Evolutionary conservation across 1,140 invertebrate genomes (phyloP).

Genomic region (Bursaphelenchus mucronatus): DNA sequence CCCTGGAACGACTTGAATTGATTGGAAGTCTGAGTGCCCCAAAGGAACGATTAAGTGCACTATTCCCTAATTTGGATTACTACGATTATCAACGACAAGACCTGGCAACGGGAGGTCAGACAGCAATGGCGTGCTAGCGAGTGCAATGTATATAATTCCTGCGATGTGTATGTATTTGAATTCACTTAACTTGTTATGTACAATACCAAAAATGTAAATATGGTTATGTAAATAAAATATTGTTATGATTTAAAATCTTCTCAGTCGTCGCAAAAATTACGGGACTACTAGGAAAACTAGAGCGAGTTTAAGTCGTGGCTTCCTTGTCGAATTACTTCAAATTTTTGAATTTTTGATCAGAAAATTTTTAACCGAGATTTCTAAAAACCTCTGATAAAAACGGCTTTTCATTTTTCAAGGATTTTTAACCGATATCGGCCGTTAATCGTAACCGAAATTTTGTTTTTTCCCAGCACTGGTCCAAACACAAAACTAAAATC

Average conservation of each 20-base stretch:
- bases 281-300: too few species aligned
- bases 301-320: too few species aligned
- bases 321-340: too few species aligned
- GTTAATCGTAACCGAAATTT: too few species aligned
- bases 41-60: constrained; percentile 19
- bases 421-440: too few species aligned
- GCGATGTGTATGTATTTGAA: neutral
- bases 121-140: constrained; percentile 2
- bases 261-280: too few species aligned
- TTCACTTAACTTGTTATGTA: constrained; percentile 3
- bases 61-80: constrained; percentile 44
- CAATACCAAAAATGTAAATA: neutral
- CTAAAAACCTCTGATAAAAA: too few species aligned
- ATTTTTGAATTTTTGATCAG: too few species aligned
- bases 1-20: constrained; percentile 32
- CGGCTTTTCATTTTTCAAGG: too few species aligned
- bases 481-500: too few species aligned
- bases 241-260: neutral
- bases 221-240: constrained; percentile 7
- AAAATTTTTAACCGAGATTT: too few species aligned
- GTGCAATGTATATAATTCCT: constrained; percentile 12
- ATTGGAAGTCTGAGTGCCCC: constrained; percentile 34
- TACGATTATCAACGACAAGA: constrained; percentile 38
- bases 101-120: constrained; percentile 29
- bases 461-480: too few species aligned